phyloP scores from a whole-genome alignment of 2,888 invertebrate species.

The Drosophila anceps region DNA sequence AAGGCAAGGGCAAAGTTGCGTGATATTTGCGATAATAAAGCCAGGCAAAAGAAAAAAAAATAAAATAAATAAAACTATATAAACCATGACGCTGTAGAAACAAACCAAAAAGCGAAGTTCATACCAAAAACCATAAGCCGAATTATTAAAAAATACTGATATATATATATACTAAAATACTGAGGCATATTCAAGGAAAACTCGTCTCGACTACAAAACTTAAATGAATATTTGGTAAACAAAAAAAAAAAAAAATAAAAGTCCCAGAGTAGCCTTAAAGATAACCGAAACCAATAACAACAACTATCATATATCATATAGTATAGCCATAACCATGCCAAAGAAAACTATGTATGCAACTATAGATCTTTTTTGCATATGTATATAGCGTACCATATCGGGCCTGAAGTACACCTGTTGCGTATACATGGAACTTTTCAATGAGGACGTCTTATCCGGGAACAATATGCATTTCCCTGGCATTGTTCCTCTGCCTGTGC shows the following conservation, averaged over 20 bases:
- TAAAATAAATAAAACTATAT: background rate
- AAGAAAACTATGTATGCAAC: slow-evolving; percentile 44
- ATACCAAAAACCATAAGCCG: slow-evolving; percentile 34
- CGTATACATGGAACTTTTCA: slow-evolving; percentile 77
- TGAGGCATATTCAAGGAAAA: background rate
- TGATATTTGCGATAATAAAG: slow-evolving; percentile 24
- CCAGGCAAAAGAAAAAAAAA: slow-evolving; percentile 19
- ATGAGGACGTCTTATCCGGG: slow-evolving; percentile 81
- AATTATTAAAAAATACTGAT: background rate
- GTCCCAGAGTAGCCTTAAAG: background rate
- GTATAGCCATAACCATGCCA: slow-evolving; percentile 70
- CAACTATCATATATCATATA: slow-evolving; percentile 23
- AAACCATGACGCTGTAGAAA: slow-evolving; percentile 14
- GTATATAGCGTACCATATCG: slow-evolving; percentile 80
- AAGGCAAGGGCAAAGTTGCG: slow-evolving; percentile 24
- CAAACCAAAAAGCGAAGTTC: slow-evolving; percentile 21
- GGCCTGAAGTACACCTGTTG: slow-evolving; percentile 82
- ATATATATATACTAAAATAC: background rate
- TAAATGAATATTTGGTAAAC: background rate
- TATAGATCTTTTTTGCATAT: slow-evolving; percentile 42
- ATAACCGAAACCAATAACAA: slow-evolving; percentile 53
- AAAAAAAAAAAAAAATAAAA: too few relatives aligned
- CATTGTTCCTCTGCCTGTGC: slow-evolving; percentile 47
- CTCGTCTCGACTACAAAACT: slow-evolving; percentile 5
- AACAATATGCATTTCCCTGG: slow-evolving; percentile 77